These are phyloP conservation scores for Celastrina argiolus DNA, from an alignment of 2,888 invertebrate genomes.

Conservation along the genomic window DNA sequence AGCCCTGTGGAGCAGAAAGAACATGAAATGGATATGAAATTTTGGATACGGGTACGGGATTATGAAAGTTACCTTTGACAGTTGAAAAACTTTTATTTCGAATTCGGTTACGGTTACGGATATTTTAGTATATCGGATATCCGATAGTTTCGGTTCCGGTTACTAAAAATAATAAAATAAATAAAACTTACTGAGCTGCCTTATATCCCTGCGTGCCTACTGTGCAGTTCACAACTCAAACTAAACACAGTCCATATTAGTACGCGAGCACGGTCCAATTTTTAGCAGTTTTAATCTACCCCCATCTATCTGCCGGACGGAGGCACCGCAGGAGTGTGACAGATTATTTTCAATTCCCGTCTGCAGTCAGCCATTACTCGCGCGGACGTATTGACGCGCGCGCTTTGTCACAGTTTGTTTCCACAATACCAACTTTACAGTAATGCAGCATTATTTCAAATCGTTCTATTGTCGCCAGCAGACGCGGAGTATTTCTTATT, in stretches of 20 bases:
- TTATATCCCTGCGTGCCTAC: too few relatives aligned
- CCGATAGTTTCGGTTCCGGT: too few relatives aligned
- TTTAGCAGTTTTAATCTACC: conserved; percentile 7
- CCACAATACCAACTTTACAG: background rate
- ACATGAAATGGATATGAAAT: too few relatives aligned
- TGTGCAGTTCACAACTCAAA: background rate
- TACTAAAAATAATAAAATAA: too few relatives aligned
- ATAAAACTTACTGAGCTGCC: too few relatives aligned
- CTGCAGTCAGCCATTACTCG: conserved; percentile 26
- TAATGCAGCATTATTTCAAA: conserved; percentile 7
- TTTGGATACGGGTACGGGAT: too few relatives aligned
- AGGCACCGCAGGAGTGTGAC: conserved; percentile 31
- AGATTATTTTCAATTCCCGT: conserved; percentile 38
- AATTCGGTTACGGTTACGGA: too few relatives aligned
- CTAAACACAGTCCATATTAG: background rate
- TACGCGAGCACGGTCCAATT: background rate
- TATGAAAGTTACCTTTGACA: too few relatives aligned
- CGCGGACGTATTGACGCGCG: conserved; percentile 27
- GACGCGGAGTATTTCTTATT: background rate
- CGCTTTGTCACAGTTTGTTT: conserved; percentile 29
- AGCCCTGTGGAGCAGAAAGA: too few relatives aligned
- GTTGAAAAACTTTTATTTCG: too few relatives aligned
- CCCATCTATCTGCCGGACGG: background rate
- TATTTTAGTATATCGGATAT: too few relatives aligned
- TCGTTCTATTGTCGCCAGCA: background rate